Base-by-base conservation (phyloP, 2,888 invertebrate species). In the Lycaena phlaeas region DNA sequence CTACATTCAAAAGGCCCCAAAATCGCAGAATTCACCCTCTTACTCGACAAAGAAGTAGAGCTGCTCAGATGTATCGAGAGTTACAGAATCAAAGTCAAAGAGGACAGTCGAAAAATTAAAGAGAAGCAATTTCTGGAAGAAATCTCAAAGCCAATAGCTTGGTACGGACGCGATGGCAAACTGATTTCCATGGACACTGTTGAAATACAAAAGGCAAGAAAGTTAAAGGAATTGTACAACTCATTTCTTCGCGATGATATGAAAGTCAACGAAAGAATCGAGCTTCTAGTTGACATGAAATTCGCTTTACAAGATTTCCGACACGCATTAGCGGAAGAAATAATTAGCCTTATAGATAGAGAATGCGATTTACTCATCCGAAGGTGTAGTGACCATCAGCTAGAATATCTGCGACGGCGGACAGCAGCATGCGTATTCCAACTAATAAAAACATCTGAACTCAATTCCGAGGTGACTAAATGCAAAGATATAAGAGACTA, bases 161-260 rank as follows among this genome's bases (percentile, higher is more conserved):
- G 94, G 92, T 87, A 87, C 45, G 90, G 91, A 22, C 89, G 89
- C 53, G 91, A 92, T 57, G 91, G 90, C 12, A 85, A 79, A 44
- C 63, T 88, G 25, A 87, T 95, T 11, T 88, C 91, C 49, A 91
- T 96, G 91, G 92, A 95, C 52, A 92, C 95, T 0, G 64, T 93
- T 38, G 92, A 91, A 64, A 92, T 91, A 12, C 93, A 95, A 59
- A 88, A 90, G 54, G 94, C 93, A 10, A 88, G 90, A 38, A 90
- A 92, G 58, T 84, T 94, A 31, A 89, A 89, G 42, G 89, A 89
- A 52, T 77, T 95, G 10, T 95, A 93, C 63, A 87, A 89, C 54
- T 86, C 89, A 40, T 85, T 95, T 52, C 81, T 79, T 36, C 77
- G 86, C 22, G 79, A 87, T 38, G 86, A 88, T 48, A 63, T 88